Base-by-base conservation (phyloP, 2,888 invertebrate genomes). In the Melangyna quadrimaculata region DNA sequence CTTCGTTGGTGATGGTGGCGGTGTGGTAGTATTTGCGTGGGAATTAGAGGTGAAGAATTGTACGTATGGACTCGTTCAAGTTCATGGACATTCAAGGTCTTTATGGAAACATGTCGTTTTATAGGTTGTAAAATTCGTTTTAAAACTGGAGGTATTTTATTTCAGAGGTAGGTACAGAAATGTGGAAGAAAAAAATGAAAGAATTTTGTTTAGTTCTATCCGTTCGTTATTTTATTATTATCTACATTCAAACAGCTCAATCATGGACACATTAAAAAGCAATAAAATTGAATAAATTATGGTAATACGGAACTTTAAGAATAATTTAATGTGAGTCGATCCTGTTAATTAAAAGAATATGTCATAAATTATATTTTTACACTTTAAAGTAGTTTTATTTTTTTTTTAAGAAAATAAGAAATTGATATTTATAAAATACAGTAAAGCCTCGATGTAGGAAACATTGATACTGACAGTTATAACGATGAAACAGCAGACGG, bases 1-100 rank as follows among this genome's bases (percentile, higher is more conserved):
- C 37, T 4, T 5, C 35, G 59, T 22, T 6, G 37, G 8, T 19
- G 19, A 51, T 57, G 27, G 17, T 17, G 17, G 12, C 7, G 19
- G n/a, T 2, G 3, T 3, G 9, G 32, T 22, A 2, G 3, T 22
- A 35, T 51, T 35, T 67, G 67, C 51, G 67, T 67, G 48, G 48
- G 67, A 67, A 35, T 35, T 51, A 29, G 35, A 22, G 19, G 24
- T 48, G 65, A 45, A 63, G 29, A 43, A 45, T 45, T 29, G 29
- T 32, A 32, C 65, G 45, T 65, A 45, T 40, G 29, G 19, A 17
- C 19, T 45, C 35, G 24, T 51, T 35, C 9, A 51, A 51, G 67
- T 67, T 67, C 67, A 67, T 48, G 48, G 48, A n/a, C 45, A 45
- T 22, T 19, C 17, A 67, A 67, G 67, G 67, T 51, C 67, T 67